A percentile compares a stretch with the other conserved stretches of the same genome.
These are phyloP conservation scores for Telmatochromis sp. DNA, from an alignment of 2,113 vertebrate species.

Conservation along the genomic window DNA sequence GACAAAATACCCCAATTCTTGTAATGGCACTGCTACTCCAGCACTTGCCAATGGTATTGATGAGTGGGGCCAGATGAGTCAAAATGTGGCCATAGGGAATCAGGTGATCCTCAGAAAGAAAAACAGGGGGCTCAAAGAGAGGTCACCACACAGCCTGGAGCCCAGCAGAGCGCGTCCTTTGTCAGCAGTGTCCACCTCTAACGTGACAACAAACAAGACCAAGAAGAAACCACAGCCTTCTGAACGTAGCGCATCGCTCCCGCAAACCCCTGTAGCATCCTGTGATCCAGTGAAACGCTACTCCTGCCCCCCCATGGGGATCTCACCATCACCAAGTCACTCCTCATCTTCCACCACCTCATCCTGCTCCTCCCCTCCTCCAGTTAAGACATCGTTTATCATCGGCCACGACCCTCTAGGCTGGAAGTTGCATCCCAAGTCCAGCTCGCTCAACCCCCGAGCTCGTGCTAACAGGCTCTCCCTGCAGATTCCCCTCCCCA, in stretches of 20 bases:
- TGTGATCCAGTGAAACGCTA: slow-evolving; percentile 71
- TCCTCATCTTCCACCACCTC: slow-evolving; percentile 74
- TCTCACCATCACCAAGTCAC: slow-evolving; percentile 74
- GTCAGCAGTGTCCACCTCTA: slow-evolving; percentile 66
- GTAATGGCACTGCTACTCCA: background rate
- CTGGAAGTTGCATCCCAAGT: slow-evolving; percentile 74
- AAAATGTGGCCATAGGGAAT: background rate
- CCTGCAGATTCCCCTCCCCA: slow-evolving; percentile 41
- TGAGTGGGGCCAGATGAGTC: background rate
- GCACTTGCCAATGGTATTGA: accelerated
- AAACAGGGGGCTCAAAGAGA: background rate
- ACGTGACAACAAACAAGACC: slow-evolving; percentile 71
- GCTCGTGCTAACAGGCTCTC: slow-evolving; percentile 25
- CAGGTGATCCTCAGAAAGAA: background rate
- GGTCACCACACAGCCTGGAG: background rate
- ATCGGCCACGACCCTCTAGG: slow-evolving; percentile 73
- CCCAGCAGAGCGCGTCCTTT: slow-evolving; percentile 44
- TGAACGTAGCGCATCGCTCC: slow-evolving; percentile 75
- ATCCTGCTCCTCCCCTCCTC: slow-evolving; percentile 77
- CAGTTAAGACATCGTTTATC: slow-evolving; percentile 70
- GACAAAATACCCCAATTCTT: background rate
- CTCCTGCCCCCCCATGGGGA: slow-evolving; percentile 82
- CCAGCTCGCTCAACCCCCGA: background rate
- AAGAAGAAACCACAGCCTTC: slow-evolving; percentile 84
- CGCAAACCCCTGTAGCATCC: slow-evolving; percentile 51